Base-by-base conservation (phyloP, 2,113 vertebrate genomes). In the Cebidichthys violaceus region DNA sequence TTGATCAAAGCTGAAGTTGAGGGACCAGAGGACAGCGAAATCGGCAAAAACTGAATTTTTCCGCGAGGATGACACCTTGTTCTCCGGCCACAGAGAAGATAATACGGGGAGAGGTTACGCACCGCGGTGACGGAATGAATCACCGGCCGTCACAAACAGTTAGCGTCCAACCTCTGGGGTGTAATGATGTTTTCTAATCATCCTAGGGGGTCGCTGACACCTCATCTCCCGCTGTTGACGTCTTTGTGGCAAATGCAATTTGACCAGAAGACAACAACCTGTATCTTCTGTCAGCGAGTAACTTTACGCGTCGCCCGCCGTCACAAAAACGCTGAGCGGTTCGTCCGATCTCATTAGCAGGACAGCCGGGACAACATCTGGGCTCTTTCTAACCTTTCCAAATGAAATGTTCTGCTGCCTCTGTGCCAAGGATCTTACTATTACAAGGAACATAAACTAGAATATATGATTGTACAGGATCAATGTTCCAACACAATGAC, bases 1-100 rank as follows among this genome's bases (percentile, higher is more conserved):
- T 77, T 92, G 92, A 94, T 95, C 81, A 91, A 85, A 92, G 82
- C 77, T 87, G 91, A 92, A 90, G 89, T 84, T 83, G 84, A 90
- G 81, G 29, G 83, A 55, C 9, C 24, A 22, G 35, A 33, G 74
- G 76, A 74, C 3, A 6, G 79, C n/a, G 31, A 81, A 81, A 85
- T 90, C 75, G 88, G 82, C 78, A 84, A 77, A 24, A 90, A 83
- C 83, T 3, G 83, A 86, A 86, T 88, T 81, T 18, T 74, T 85
- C 81, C 64, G 66, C 7, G 54, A 0, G 20, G 69, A 82, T 80
- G 89, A 79, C 88, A 84, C 86, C 86, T 88, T 83, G 85, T 87
- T 79, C 67, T 37, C 71, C 20, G 65, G 79, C 70, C 8, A 31
- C 60, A 70, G 78, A 57, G 75, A 57, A 55, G 54, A 80, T 82